Conservation (phyloP, 1,140 invertebrate species). For the Teleogryllus occipitalis region DNA sequence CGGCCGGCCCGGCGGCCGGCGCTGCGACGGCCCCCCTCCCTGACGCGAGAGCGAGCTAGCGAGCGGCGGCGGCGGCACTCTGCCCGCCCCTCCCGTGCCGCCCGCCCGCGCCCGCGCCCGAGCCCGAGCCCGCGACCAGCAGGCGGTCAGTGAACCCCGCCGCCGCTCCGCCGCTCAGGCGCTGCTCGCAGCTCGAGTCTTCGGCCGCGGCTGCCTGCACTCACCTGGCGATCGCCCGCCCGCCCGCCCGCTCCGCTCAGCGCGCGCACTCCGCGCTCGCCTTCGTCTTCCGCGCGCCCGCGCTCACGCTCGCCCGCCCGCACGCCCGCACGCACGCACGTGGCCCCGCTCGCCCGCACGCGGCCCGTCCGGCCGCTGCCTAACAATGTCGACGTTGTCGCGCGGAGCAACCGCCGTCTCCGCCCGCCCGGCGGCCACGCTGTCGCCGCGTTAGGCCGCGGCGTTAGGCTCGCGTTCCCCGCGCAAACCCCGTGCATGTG, state of each 20-base stretch:
- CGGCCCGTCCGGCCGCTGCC: too few species aligned
- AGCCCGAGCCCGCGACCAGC: not conserved
- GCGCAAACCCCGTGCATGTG: too few species aligned
- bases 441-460: too few species aligned
- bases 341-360: too few species aligned
- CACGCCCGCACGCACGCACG: too few species aligned
- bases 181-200: not conserved
- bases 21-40: not conserved
- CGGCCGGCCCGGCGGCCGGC: too few species aligned
- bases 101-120: too few species aligned
- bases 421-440: too few species aligned
- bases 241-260: not conserved
- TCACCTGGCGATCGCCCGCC: not conserved
- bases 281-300: not conserved
- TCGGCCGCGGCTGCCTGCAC: not conserved
- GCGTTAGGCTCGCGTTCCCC: too few species aligned
- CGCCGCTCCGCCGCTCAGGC: not conserved
- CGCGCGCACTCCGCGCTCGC: not conserved
- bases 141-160: constrained; percentile 1
- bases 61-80: constrained; percentile 1
- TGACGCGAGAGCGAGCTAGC: not conserved
- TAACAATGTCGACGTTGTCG: not conserved
- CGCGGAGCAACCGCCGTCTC: not conserved
- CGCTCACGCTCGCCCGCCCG: too few species aligned
- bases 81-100: not conserved